These are phyloP conservation scores for Pelagia noctiluca DNA, from an alignment of 30 jellyfish, hydroid and myxozoan genomes.

Conservation along the genomic window DNA sequence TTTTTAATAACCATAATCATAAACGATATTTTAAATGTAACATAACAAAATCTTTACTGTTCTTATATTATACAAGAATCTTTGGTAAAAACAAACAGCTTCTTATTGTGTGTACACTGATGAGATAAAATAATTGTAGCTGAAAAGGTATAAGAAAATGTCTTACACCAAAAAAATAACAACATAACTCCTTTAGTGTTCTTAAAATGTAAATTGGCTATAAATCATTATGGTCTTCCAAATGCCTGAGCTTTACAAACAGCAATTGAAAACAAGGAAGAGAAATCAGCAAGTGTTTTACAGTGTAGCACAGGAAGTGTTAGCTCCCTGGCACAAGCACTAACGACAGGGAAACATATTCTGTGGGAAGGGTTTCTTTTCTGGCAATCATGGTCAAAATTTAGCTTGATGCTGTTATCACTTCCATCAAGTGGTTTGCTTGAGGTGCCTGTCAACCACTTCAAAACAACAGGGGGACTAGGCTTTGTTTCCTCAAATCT, in stretches of 20 bases:
- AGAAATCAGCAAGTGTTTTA: not conserved
- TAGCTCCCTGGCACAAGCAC: slow-evolving; percentile 8
- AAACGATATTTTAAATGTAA: not conserved
- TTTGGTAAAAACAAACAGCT: not conserved
- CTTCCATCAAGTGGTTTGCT: slow-evolving; percentile 2
- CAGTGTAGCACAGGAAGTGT: slow-evolving; percentile 4
- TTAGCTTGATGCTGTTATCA: not conserved
- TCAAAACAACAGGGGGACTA: not conserved
- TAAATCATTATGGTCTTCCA: not conserved
- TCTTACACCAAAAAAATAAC: not conserved
- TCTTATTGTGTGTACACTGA: not conserved
- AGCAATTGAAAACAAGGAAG: slow-evolving; percentile 3
- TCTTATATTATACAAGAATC: not conserved
- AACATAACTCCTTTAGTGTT: not conserved
- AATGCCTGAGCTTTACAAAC: slow-evolving; percentile 5
- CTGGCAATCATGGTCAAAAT: not conserved
- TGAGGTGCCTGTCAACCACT: slow-evolving; percentile 2
- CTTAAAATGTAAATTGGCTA: not conserved
- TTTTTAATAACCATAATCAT: not conserved
- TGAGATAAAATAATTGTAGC: not conserved
- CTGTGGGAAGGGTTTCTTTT: not conserved
- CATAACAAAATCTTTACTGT: not conserved
- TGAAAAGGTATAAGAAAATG: not conserved
- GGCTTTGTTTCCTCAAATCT: slow-evolving; percentile 2
- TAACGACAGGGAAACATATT: not conserved